Percentiles rank a stretch among this genome's conserved stretches.
phyloP scores from a whole-genome alignment of 2,113 vertebrate species.

The Neomonachus schauinslandi region DNA sequence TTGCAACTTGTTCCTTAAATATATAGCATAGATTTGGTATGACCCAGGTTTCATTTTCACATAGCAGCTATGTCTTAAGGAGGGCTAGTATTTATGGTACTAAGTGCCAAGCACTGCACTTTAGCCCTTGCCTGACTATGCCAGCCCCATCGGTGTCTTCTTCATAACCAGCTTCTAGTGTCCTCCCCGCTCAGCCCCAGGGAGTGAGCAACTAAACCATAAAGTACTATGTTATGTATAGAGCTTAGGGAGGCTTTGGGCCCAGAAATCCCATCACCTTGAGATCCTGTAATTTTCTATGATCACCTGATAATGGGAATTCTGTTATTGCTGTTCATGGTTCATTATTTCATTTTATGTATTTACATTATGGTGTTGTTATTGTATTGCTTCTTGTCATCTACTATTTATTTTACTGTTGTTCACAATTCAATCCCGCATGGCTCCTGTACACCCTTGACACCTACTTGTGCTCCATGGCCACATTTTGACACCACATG shows the following conservation, averaged over 20 bases:
- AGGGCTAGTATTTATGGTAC: background rate
- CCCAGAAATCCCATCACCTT: background rate
- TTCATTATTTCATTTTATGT: background rate
- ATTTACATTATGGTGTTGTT: background rate
- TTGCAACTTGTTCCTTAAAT: slow-evolving; percentile 36
- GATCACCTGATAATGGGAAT: background rate
- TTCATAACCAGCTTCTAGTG: background rate
- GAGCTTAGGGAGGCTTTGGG: background rate
- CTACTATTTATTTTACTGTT: background rate
- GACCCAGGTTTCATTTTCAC: background rate
- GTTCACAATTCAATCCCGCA: background rate
- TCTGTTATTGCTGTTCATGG: background rate
- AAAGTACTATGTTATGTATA: background rate
- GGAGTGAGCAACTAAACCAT: background rate
- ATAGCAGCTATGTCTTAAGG: background rate
- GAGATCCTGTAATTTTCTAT: background rate
- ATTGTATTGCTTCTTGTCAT: background rate
- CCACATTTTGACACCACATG: background rate
- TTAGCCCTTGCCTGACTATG: background rate
- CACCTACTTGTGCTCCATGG: too few relatives aligned
- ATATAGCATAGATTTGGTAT: background rate
- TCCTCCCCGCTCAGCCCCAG: background rate
- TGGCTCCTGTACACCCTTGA: background rate
- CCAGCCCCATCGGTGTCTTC: background rate
- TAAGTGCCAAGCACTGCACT: background rate